A percentile compares a stretch with the other conserved stretches of the same genome.
Evolutionary conservation across 2,888 invertebrate species (phyloP).

Genomic region (Lordiphosa andalusiaca): DNA sequence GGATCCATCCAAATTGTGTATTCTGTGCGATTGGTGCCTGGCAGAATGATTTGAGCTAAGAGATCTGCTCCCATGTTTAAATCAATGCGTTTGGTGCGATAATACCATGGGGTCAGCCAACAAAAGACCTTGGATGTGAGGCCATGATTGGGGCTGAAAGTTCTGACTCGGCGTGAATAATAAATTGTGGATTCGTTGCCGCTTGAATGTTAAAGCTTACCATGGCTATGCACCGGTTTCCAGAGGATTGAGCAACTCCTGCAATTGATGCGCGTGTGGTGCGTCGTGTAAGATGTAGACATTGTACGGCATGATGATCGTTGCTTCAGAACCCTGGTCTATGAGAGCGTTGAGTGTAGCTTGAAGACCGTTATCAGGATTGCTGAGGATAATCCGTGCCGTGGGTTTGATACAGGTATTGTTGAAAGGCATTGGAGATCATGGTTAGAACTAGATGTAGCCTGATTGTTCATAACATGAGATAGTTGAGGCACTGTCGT

Average conservation of each 20-base stretch:
- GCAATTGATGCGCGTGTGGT: too few species aligned
- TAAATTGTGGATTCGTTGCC: not conserved
- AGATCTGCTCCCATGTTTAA: too few species aligned
- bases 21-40: slow-evolving; percentile 3
- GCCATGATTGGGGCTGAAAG: too few species aligned
- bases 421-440: not conserved
- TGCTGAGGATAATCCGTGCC: not conserved
- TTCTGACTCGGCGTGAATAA: too few species aligned
- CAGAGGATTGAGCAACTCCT: too few species aligned
- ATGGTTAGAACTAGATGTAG: too few species aligned
- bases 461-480: too few species aligned
- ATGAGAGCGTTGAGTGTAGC: slow-evolving; percentile 1
- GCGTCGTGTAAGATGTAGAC: too few species aligned
- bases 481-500: too few species aligned
- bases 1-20: not conserved
- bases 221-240: not conserved
- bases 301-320: not conserved
- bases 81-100: too few species aligned
- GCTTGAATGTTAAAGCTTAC: not conserved
- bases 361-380: not conserved
- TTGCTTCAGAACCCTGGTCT: slow-evolving; percentile 1
- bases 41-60: not conserved
- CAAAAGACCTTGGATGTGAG: too few species aligned
- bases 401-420: not conserved
- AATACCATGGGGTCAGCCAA: too few species aligned